Evolutionary conservation across 2,797 vertebrate genomes (phyloP).

Genomic region (Peromyscus eremicus): DNA sequence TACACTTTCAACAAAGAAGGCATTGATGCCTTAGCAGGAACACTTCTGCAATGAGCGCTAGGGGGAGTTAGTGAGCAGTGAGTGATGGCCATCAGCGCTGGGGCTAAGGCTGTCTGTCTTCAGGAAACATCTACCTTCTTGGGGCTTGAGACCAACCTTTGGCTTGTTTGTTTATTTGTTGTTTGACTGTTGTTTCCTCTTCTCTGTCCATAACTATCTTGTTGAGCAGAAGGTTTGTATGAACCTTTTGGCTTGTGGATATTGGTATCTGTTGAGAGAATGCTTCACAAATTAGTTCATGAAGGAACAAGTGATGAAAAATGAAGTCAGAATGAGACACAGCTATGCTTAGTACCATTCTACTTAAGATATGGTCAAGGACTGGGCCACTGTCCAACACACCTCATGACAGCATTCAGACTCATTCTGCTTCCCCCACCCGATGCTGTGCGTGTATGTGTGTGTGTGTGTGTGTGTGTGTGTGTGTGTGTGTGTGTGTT

Average conservation of each 20-base stretch:
- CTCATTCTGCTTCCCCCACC: neutral
- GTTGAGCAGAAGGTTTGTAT: neutral
- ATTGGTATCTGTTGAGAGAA: neutral
- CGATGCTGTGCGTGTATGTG: neutral
- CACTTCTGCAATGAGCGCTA: neutral
- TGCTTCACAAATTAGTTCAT: neutral
- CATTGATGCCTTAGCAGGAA: neutral
- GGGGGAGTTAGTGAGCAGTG: neutral
- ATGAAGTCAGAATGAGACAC: neutral
- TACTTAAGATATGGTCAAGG: neutral
- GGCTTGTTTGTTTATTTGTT: neutral
- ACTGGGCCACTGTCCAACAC: accelerated
- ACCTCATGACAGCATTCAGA: neutral
- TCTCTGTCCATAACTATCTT: neutral
- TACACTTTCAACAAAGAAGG: neutral
- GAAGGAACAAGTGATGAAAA: neutral
- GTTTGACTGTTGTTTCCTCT: neutral
- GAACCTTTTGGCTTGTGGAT: neutral
- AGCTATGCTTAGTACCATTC: neutral
- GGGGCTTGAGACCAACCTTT: neutral
- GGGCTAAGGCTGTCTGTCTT: neutral
- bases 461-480: neutral
- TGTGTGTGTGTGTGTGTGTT: neutral
- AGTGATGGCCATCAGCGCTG: neutral
- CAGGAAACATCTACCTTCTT: neutral